Conservation (phyloP, 2,888 invertebrate species). For the Amiota minor region DNA sequence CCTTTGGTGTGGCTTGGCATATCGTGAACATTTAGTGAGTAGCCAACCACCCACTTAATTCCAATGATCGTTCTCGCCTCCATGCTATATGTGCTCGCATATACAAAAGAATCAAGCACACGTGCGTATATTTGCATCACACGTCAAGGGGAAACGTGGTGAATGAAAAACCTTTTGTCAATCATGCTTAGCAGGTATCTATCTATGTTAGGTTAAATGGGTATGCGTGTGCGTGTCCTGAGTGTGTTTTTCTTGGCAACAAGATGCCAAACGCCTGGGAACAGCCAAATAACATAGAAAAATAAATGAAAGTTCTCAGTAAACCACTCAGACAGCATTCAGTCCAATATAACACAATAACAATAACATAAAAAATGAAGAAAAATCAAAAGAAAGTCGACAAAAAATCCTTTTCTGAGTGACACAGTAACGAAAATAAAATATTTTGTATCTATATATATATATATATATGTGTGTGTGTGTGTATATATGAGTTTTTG, state of each 20-base stretch:
- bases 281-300: not conserved
- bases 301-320: not conserved
- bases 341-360: slow-evolving; percentile 20
- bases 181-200: slow-evolving; percentile 46
- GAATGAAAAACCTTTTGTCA: slow-evolving; percentile 66
- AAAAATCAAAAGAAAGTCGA: not conserved
- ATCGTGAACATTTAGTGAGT: too few relatives aligned
- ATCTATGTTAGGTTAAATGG: too few relatives aligned
- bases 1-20: too few relatives aligned
- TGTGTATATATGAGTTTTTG: not conserved
- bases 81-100: too few relatives aligned
- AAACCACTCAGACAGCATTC: slow-evolving; percentile 1
- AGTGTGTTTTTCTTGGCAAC: slow-evolving; percentile 28
- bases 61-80: too few relatives aligned
- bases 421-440: slow-evolving; percentile 32
- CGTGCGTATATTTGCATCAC: slow-evolving; percentile 55
- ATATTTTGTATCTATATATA: slow-evolving; percentile 31
- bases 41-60: too few relatives aligned
- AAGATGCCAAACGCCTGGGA: slow-evolving; percentile 22
- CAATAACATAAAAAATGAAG: slow-evolving; percentile 4
- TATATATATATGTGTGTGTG: not conserved
- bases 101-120: slow-evolving; percentile 46
- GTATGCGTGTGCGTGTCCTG: too few relatives aligned
- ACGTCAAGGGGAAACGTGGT: slow-evolving; percentile 20
- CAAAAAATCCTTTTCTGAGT: not conserved